Percentiles rank a stretch among this genome's conserved stretches.
phyloP scores from a whole-genome alignment of 1,140 invertebrate species.

The Drosophila albomicans region DNA sequence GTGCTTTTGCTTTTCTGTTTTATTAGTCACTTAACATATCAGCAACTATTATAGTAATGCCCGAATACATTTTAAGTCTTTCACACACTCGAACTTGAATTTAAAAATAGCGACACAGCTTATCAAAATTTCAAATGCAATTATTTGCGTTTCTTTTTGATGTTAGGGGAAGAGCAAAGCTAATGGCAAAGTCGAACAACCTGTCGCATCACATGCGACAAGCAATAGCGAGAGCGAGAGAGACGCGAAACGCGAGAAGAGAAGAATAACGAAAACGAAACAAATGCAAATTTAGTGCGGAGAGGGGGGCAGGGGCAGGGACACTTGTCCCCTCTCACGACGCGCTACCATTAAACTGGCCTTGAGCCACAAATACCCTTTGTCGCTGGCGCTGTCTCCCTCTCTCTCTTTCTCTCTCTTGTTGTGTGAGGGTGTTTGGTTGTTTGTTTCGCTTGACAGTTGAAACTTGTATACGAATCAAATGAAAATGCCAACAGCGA shows the following conservation, averaged over 20 bases:
- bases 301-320: neutral
- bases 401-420: neutral
- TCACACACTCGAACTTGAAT: neutral
- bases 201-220: neutral
- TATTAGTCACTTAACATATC: neutral
- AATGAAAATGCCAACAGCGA: neutral
- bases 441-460: neutral
- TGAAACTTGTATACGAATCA: neutral
- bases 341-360: conserved; percentile 2
- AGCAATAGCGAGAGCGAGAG: neutral
- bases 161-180: neutral
- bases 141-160: neutral
- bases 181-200: conserved; percentile 13
- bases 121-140: conserved; percentile 21
- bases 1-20: neutral
- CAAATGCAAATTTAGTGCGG: neutral
- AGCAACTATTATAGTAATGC: neutral
- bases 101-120: conserved; percentile 1
- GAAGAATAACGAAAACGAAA: neutral
- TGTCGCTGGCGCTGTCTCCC: neutral
- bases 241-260: neutral
- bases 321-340: neutral
- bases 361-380: conserved; percentile 32
- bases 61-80: neutral
- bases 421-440: conserved; percentile 2